phyloP scores from a whole-genome alignment of 2,888 invertebrate species.

The Phyllotreta striolata region DNA sequence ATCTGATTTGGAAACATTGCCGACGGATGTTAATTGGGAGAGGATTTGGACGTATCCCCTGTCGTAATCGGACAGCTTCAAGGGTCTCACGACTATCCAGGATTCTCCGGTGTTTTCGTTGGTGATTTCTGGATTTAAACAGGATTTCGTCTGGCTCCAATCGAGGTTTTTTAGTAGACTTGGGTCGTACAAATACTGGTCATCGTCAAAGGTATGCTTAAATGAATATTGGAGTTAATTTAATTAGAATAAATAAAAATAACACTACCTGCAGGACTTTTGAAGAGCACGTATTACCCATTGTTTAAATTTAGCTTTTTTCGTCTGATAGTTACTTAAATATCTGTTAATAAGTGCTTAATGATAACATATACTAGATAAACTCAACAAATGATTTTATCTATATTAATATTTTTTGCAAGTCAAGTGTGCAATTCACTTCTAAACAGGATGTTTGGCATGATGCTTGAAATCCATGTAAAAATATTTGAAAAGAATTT shows the following conservation, averaged over 20 bases:
- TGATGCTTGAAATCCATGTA: too few species aligned
- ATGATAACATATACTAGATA: too few species aligned
- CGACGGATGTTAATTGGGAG: constrained; percentile 85
- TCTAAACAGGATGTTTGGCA: too few species aligned
- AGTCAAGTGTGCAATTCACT: too few species aligned
- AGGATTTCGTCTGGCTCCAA: constrained; percentile 69
- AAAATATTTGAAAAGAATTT: too few species aligned
- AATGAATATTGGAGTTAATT: constrained; percentile 24
- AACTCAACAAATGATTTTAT: too few species aligned
- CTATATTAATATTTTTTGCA: too few species aligned
- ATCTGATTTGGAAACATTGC: constrained; percentile 77
- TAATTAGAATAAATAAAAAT: constrained; percentile 11
- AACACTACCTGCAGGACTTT: not conserved
- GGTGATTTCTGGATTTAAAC: constrained; percentile 74
- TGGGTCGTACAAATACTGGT: constrained; percentile 69
- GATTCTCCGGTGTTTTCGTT: constrained; percentile 76
- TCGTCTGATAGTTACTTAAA: too few species aligned
- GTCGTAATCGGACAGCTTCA: constrained; percentile 81
- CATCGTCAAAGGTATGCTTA: constrained; percentile 43
- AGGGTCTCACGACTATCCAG: constrained; percentile 80
- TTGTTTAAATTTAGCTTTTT: too few species aligned
- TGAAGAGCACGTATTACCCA: not conserved
- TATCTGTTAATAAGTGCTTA: too few species aligned
- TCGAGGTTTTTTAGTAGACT: constrained; percentile 71
- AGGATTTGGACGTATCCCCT: constrained; percentile 84